Base-by-base conservation (phyloP, 2,888 invertebrate genomes). In the Pasiphila rectangulata region DNA sequence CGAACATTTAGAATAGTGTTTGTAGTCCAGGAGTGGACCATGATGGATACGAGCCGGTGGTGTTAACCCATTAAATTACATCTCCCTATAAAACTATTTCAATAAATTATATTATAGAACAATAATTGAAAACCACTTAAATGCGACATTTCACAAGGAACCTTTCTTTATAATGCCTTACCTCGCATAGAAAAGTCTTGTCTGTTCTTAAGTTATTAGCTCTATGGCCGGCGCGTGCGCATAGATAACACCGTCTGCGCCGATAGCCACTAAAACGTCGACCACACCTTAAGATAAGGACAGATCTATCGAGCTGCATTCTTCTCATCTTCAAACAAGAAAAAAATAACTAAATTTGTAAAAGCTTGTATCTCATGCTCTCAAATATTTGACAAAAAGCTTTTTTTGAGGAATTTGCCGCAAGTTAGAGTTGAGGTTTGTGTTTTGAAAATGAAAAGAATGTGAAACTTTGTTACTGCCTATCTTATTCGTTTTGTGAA, bases 181-280 rank as follows among this genome's bases (percentile, higher is more conserved):
- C n/a, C n/a, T n/a, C n/a, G n/a, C n/a, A n/a, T n/a, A n/a, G n/a
- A n/a, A n/a, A n/a, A n/a, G n/a, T n/a, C n/a, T 41, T 21, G 1
- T 7, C 36, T 15, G 32, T 50, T 59, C 57, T 48, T n/a, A 9
- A 10, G 3, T 43, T 39, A 29, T 40, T 44, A 25, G 13, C 3
- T 27, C 61, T 64, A 20, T 3, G 27, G 4, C 2, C 7, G 77
- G 73, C 83, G 79, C 82, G 83, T 83, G 74, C 83, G 69, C 75
- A 57, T 48, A 70, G 75, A 81, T 79, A 77, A 72, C 67, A 61
- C 58, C 67, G 67, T 75, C 69, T 75, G 63, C 64, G 52, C 39
- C 54, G 83, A 83, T 83, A 83, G 80, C 64, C 53, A 60, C 76
- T 83, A 79, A 84, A 83, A 81, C 75, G 74, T 75, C 56, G 63